A percentile compares a stretch with the other conserved stretches of the same genome.
These are phyloP conservation scores for Drosophila santomea DNA, from an alignment of 1,140 invertebrate genomes.

Conservation along the genomic window DNA sequence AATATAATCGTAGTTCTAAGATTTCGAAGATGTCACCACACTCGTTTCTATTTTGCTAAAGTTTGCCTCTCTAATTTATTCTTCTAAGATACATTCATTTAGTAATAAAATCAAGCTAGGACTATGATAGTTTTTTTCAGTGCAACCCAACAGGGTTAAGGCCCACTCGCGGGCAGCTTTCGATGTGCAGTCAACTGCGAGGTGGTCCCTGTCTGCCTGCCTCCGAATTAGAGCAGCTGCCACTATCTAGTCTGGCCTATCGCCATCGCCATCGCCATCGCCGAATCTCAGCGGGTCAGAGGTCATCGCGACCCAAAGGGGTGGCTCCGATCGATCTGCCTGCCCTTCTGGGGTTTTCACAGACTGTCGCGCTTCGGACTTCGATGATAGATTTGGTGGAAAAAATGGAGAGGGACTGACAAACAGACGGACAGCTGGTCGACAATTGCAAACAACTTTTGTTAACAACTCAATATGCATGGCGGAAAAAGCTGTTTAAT, in stretches of 20 bases:
- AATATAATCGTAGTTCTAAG: too few species aligned
- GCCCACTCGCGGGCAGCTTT: slow-evolving; percentile 41
- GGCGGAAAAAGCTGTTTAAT: slow-evolving; percentile 30
- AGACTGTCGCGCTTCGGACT: slow-evolving; percentile 58
- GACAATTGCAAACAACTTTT: slow-evolving; percentile 43
- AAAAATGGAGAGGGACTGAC: slow-evolving; percentile 1
- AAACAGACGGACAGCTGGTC: slow-evolving; percentile 17
- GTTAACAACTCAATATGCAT: slow-evolving; percentile 64
- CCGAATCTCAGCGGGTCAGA: slow-evolving; percentile 45
- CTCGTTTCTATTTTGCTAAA: too few species aligned
- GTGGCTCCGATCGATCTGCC: slow-evolving; percentile 59
- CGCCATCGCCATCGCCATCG: slow-evolving; percentile 23
- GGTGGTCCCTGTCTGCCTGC: slow-evolving; percentile 49
- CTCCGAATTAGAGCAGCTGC: slow-evolving; percentile 56
- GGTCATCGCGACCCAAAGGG: slow-evolving; percentile 45
- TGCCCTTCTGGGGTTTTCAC: slow-evolving; percentile 62
- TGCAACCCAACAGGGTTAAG: slow-evolving; percentile 53
- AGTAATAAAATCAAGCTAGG: not conserved
- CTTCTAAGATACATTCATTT: too few species aligned
- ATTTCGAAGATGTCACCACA: too few species aligned
- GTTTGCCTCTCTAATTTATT: too few species aligned
- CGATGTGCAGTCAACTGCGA: slow-evolving; percentile 72
- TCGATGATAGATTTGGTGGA: slow-evolving; percentile 22
- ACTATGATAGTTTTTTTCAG: not conserved
- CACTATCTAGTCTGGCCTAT: slow-evolving; percentile 70